Evolutionary conservation across 2,113 vertebrate species (phyloP), one percentile per base, ranked within the genome.

Genomic region (Atlantisia rogersi): DNA sequence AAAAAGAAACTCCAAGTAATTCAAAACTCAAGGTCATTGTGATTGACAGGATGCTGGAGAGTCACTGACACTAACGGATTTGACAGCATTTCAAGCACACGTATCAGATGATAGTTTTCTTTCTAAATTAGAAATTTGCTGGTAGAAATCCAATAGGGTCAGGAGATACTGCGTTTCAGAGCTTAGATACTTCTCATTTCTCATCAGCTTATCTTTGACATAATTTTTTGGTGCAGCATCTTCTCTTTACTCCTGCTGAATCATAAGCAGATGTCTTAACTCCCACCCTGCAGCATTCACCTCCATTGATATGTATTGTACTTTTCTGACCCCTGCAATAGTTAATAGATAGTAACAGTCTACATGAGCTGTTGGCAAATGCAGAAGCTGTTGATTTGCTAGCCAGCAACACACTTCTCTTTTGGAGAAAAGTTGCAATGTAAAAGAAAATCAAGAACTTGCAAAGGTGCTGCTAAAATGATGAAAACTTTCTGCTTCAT

Each of bases 41-140:
- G 92, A 96, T 35, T 94, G 92, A 68, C 86, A 92, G 77, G 56
- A 50, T 88, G 48, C 69, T 75, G 91, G 64, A 86, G 73, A 84
- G 64, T 31, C 71, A 18, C 35, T 65, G 73, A 29, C 83, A 60
- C 56, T 24, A 44, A 86, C 63, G 65, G 83, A 77, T 92, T 89
- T 94, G 88, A 84, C 80, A 84, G 26, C 64, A 31, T 84, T 94
- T 90, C 86, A 84, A 88, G 91, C 48, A 19, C 31, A 11, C 3
- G 10, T 52, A 62, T 78, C 46, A 2, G 5, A 68, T 0, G 4
- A 55, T 11, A 12, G 29, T 82, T 92, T 78, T 75, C 68, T 60
- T 68, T 92, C 76, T 94, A 81, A 85, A 92, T 94, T 42, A 86
- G 56, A 88, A 75, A 84, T 86, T 52, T 84, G 5, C 53, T 88